These are phyloP conservation scores for Phortica okadai DNA, from an alignment of 2,888 invertebrate species.

Conservation along the genomic window DNA sequence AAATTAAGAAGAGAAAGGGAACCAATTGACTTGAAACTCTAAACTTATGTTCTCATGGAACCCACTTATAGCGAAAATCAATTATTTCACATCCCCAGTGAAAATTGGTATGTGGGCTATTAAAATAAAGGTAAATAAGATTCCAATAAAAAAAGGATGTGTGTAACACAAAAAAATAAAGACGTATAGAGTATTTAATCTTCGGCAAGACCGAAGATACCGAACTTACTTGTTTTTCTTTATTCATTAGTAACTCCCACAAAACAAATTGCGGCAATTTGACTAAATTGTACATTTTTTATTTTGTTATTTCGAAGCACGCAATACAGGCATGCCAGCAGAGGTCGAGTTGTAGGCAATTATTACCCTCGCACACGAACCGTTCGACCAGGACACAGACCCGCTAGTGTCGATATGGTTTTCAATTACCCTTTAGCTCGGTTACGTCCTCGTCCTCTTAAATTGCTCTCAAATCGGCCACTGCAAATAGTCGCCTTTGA, in stretches of 20 bases:
- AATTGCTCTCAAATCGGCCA: constrained; percentile 53
- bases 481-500: constrained; percentile 25
- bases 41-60: too few relatives aligned
- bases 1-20: too few relatives aligned
- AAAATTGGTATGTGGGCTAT: too few relatives aligned
- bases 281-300: constrained; percentile 46
- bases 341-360: constrained; percentile 40
- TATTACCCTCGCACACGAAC: constrained; percentile 58
- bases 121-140: too few relatives aligned
- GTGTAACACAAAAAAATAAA: too few relatives aligned
- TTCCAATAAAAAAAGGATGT: too few relatives aligned
- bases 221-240: background rate
- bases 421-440: constrained; percentile 21
- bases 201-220: too few relatives aligned
- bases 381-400: background rate
- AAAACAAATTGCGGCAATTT: constrained; percentile 60
- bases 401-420: background rate
- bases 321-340: constrained; percentile 47
- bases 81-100: too few relatives aligned
- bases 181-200: too few relatives aligned
- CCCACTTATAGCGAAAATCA: too few relatives aligned
- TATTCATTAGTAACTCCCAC: constrained; percentile 27
- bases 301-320: constrained; percentile 47
- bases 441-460: constrained; percentile 17
- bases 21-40: too few relatives aligned